Percentiles rank a stretch among this genome's conserved stretches.
phyloP scores from a whole-genome alignment of 2,888 invertebrate genomes.

The Lithophane socia region DNA sequence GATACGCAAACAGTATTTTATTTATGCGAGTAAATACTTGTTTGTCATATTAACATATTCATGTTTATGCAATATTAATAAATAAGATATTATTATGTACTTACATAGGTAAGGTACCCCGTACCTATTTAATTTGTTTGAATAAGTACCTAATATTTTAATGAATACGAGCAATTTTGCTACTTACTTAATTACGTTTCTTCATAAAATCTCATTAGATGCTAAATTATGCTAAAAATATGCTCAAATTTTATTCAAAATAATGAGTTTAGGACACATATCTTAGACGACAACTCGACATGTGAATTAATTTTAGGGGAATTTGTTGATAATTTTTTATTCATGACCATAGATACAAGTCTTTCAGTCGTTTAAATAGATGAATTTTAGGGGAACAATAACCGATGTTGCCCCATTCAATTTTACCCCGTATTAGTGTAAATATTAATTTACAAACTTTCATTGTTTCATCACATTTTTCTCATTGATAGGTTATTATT shows the following conservation, averaged over 20 bases:
- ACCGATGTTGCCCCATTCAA: conserved; percentile 23
- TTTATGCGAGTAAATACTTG: not conserved
- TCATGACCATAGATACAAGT: too few relatives aligned
- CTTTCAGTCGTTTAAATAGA: too few relatives aligned
- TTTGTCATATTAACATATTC: not conserved
- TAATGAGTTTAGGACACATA: not conserved
- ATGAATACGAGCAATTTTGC: not conserved
- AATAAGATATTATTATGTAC: not conserved
- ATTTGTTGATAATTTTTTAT: too few relatives aligned
- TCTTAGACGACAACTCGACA: too few relatives aligned
- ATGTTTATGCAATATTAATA: not conserved
- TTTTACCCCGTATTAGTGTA: conserved; percentile 30
- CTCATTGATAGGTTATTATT: not conserved
- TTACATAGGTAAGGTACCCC: not conserved
- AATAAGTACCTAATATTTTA: not conserved
- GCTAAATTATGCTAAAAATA: not conserved
- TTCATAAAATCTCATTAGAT: not conserved
- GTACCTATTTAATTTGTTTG: not conserved
- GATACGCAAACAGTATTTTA: conserved; percentile 16
- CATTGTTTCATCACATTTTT: too few relatives aligned
- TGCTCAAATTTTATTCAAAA: conserved; percentile 13
- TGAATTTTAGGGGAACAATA: not conserved
- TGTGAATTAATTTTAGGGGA: not conserved
- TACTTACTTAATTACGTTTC: not conserved
- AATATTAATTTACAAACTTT: not conserved